A percentile compares a stretch with the other conserved stretches of the same genome.
These are phyloP conservation scores for Pristionchus japonicus DNA, from an alignment of 2,888 invertebrate genomes.

Conservation along the genomic window DNA sequence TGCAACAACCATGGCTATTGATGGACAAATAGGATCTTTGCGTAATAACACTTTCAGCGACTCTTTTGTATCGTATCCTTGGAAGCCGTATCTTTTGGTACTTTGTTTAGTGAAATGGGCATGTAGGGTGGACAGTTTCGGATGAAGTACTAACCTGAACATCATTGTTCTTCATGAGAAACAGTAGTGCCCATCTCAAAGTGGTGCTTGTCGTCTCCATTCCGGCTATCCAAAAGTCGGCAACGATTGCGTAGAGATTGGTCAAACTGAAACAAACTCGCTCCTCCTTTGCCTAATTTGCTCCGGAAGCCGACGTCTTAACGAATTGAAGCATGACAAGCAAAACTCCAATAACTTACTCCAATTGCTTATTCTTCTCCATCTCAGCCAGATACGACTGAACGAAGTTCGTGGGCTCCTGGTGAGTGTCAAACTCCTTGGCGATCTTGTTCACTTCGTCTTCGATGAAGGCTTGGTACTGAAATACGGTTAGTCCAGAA, in stretches of 20 bases:
- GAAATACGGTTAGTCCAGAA: neutral
- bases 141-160: constrained; percentile 50
- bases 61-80: neutral
- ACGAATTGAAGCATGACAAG: neutral
- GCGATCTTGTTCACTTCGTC: neutral
- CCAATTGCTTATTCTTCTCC: constrained; percentile 2
- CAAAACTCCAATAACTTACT: neutral
- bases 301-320: too few species aligned
- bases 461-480: constrained; percentile 42
- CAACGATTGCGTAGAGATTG: constrained; percentile 41
- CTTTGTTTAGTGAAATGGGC: too few species aligned
- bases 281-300: too few species aligned
- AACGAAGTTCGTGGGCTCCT: constrained; percentile 15
- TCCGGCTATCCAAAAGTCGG: constrained; percentile 64
- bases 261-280: neutral
- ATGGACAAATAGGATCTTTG: neutral
- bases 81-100: too few species aligned
- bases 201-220: constrained; percentile 64
- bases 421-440: neutral
- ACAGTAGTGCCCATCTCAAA: constrained; percentile 57
- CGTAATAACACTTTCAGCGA: neutral
- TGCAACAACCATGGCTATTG: neutral
- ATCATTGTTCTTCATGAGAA: constrained; percentile 55
- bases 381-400: constrained; percentile 20
- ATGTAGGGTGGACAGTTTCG: too few species aligned